Base-by-base conservation (phyloP, 2,888 invertebrate species). In the Lasioglossum oenotherae region DNA sequence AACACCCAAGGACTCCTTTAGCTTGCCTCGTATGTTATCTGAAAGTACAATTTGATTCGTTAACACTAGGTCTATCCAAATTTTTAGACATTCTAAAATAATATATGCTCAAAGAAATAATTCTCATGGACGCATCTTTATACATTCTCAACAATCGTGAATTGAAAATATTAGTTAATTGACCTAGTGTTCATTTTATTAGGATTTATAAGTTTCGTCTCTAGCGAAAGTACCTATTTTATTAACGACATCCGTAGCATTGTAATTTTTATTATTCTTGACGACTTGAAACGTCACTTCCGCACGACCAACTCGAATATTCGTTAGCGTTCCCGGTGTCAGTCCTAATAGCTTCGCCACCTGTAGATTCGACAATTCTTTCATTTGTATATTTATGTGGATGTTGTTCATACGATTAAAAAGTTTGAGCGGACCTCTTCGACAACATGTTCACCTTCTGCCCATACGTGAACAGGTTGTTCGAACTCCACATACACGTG, bases 401-500 rank as follows among this genome's bases (percentile, higher is more conserved):
- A 23, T 49, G 23, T 8, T 38, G 12, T 10, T 38, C 8, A 0
- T 35, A n/a, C 0, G 23, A n/a, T n/a, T 27, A 57, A 8, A 27
- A 46, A 74, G 35, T 74, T 49, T 19, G 4, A n/a, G 72, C 67
- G 2, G n/a, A 91, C 89, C 90, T 92, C 90, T 90, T 96, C 95
- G 85, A 98, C 97, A 88, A 98, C 97, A 74, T 96, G 96, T 91
- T 96, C 96, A 74, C 98, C 98, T 93, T 98, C 97, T 81, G 96
- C 96, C 98, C 98, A 98, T 31, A 96, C 96, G 83, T 96, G 96
- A 80, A 95, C 92, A 31, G 89, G 89, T 74, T 97, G 97, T 93
- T 97, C 97, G 87, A 98, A 97, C 90, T 96, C 96, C 85, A 98
- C 97, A 94, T 97, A 98, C 4, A 98, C 97, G 93, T 97, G 98